A percentile compares a stretch with the other conserved stretches of the same genome.
Evolutionary conservation across 2,888 invertebrate species (phyloP).

Genomic region (Aethes cnicana): DNA sequence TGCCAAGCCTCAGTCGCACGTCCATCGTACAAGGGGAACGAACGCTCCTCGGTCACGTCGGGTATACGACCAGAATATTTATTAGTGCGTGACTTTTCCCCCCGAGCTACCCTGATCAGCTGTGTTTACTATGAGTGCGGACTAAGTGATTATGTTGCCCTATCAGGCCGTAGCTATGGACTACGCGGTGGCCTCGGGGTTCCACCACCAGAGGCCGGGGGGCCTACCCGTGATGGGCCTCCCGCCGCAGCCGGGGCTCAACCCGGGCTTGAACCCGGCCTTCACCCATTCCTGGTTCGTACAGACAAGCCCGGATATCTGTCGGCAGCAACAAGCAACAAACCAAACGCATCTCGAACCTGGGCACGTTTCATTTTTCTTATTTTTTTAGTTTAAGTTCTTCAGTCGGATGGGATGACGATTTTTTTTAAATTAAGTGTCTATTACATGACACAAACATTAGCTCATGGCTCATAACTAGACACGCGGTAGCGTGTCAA

Average conservation of each 20-base stretch:
- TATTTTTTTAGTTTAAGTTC: slow-evolving; percentile 71
- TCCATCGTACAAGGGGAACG: slow-evolving; percentile 80
- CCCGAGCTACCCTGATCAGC: slow-evolving; percentile 61
- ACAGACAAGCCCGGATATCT: slow-evolving; percentile 93
- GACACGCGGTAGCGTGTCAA: no score
- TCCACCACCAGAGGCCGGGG: slow-evolving; percentile 77
- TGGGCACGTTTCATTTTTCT: slow-evolving; percentile 91
- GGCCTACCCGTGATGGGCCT: slow-evolving; percentile 83
- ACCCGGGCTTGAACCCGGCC: slow-evolving; percentile 84
- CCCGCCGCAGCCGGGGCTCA: slow-evolving; percentile 73
- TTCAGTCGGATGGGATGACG: slow-evolving; percentile 44
- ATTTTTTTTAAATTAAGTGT: slow-evolving; percentile 10
- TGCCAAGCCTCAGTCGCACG: slow-evolving; percentile 80
- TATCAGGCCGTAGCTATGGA: slow-evolving; percentile 95
- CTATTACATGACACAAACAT: no score
- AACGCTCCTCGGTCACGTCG: slow-evolving; percentile 81
- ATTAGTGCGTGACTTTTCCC: slow-evolving; percentile 83
- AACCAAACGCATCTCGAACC: slow-evolving; percentile 92
- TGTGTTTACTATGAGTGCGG: slow-evolving; percentile 38
- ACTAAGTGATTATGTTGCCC: slow-evolving; percentile 86
- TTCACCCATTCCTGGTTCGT: slow-evolving; percentile 98
- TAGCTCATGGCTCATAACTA: no score
- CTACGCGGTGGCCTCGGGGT: slow-evolving; percentile 85
- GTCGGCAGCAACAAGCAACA: slow-evolving; percentile 90
- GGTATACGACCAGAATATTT: slow-evolving; percentile 85